Evolutionary conservation across 2,888 invertebrate species (phyloP).

Genomic region (Athrips mouffetella): DNA sequence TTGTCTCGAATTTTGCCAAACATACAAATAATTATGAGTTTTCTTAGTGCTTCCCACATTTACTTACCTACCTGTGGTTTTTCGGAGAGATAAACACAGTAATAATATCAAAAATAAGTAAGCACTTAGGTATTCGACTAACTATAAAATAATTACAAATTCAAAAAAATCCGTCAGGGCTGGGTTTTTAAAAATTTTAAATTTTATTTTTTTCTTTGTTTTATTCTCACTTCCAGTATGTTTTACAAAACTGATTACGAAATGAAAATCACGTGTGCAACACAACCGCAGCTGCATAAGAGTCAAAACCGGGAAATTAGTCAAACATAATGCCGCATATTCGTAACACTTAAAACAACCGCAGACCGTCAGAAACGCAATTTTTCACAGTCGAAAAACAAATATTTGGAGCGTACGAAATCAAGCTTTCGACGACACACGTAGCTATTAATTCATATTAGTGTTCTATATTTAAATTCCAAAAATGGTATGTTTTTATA

Average conservation of each 20-base stretch:
- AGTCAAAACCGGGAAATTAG: slow-evolving; percentile 50
- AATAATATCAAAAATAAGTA: too few species aligned
- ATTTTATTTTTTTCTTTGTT: not conserved
- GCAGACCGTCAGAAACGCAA: slow-evolving; percentile 66
- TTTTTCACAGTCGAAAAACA: slow-evolving; percentile 73
- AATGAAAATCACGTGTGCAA: slow-evolving; percentile 59
- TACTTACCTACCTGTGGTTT: too few species aligned
- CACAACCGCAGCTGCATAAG: slow-evolving; percentile 49
- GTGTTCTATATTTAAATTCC: slow-evolving; percentile 52
- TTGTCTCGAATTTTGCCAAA: too few species aligned
- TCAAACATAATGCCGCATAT: slow-evolving; percentile 66
- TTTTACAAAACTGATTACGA: slow-evolving; percentile 47
- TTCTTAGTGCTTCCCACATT: too few species aligned
- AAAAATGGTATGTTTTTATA: slow-evolving; percentile 8
- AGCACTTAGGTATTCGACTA: too few species aligned
- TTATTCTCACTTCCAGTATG: slow-evolving; percentile 33
- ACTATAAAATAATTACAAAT: too few species aligned
- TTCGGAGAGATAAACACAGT: too few species aligned
- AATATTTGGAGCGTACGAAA: slow-evolving; percentile 59
- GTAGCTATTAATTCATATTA: slow-evolving; percentile 66
- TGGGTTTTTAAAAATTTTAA: slow-evolving; percentile 25
- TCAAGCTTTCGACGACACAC: slow-evolving; percentile 46
- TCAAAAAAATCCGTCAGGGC: too few species aligned
- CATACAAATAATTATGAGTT: too few species aligned
- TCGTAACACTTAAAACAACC: slow-evolving; percentile 70